A percentile compares a stretch with the other conserved stretches of the same genome.
Conservation (phyloP, 2,797 vertebrate genomes). For the Argentina silus region DNA sequence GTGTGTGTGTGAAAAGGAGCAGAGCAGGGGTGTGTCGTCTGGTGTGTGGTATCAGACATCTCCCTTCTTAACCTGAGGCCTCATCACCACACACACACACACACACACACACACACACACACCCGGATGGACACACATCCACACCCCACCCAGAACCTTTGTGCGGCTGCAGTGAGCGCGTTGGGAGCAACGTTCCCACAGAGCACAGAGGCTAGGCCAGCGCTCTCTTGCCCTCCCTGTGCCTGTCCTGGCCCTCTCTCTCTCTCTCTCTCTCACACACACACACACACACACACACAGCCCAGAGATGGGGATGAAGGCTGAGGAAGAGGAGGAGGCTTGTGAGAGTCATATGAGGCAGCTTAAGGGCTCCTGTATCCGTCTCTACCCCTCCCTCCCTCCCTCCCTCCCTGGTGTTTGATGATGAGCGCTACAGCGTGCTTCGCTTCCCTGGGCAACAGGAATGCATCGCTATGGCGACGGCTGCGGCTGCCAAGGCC, state of each 20-base stretch:
- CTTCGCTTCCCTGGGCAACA: neutral
- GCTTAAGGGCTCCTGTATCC: conserved; percentile 67
- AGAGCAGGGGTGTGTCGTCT: neutral
- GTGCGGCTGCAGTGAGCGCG: too few relatives aligned
- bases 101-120: too few relatives aligned
- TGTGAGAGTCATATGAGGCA: conserved; percentile 85
- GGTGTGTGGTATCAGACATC: neutral
- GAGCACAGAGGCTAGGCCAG: too few relatives aligned
- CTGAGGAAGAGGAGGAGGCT: conserved; percentile 30
- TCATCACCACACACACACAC: too few relatives aligned
- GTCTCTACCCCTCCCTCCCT: neutral
- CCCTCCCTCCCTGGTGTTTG: neutral
- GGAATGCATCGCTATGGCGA: conserved; percentile 23
- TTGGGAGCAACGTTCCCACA: too few relatives aligned
- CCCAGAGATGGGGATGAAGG: conserved; percentile 16
- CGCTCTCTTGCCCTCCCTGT: too few relatives aligned
- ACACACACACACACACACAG: conserved; percentile 1
- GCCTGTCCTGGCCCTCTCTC: neutral
- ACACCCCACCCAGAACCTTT: too few relatives aligned
- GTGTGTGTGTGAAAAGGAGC: too few relatives aligned
- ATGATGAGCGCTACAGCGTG: conserved; percentile 15
- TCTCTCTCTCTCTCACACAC: neutral
- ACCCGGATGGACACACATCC: too few relatives aligned
- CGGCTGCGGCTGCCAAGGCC: neutral
- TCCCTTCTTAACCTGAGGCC: neutral